These are phyloP conservation scores for Diachrysia chrysitis DNA, from an alignment of 2,888 invertebrate genomes.

Conservation along the genomic window DNA sequence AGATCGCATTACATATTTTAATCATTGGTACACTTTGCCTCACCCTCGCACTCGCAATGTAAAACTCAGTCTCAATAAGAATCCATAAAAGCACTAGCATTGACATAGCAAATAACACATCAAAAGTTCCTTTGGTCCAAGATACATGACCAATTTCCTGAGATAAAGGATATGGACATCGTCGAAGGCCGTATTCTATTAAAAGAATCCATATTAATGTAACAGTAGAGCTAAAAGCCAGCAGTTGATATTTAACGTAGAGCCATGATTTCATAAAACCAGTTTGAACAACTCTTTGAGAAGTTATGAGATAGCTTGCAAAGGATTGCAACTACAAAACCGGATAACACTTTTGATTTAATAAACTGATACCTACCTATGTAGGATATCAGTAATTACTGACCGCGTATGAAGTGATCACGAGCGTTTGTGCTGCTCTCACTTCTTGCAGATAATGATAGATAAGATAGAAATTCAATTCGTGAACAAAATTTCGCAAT, in stretches of 20 bases:
- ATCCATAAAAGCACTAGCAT: not conserved
- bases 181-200: constrained; percentile 23
- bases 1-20: constrained; percentile 42
- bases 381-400: constrained; percentile 24
- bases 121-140: not conserved
- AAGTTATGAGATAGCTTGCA: constrained; percentile 54
- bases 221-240: constrained; percentile 62
- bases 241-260: constrained; percentile 70
- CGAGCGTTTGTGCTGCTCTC: constrained; percentile 33
- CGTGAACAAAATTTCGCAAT: constrained; percentile 76
- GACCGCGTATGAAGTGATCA: constrained; percentile 30
- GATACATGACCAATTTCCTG: not conserved
- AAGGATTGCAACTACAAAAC: constrained; percentile 35
- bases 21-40: constrained; percentile 5
- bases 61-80: not conserved
- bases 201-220: constrained; percentile 34
- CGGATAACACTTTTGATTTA: constrained; percentile 33
- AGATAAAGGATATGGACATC: not conserved
- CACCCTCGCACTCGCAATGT: not conserved
- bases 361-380: constrained; percentile 19
- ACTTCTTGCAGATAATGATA: constrained; percentile 34
- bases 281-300: constrained; percentile 57
- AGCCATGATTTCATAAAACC: constrained; percentile 65
- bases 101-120: not conserved
- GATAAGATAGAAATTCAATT: constrained; percentile 54